Conservation (phyloP, 2,797 vertebrate species). For the Cyclopterus lumpus region DNA sequence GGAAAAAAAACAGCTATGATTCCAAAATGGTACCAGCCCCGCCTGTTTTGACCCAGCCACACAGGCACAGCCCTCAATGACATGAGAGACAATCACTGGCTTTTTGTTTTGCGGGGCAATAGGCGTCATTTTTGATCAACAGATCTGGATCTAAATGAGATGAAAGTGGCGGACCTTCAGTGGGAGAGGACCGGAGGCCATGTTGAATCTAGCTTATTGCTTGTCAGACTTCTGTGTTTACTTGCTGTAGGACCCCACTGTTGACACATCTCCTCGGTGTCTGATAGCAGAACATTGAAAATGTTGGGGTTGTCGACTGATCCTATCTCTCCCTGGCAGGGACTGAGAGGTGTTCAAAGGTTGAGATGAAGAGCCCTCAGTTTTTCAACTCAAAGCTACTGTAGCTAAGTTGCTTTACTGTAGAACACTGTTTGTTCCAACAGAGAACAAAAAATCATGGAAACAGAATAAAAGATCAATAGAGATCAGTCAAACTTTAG, state of each 20-base stretch:
- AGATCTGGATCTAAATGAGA: slow-evolving; percentile 77
- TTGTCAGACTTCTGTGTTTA: slow-evolving; percentile 80
- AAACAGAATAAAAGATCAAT: slow-evolving; percentile 51
- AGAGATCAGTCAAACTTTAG: slow-evolving; percentile 34
- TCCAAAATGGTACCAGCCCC: slow-evolving; percentile 7
- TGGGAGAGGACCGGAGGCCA: slow-evolving; percentile 57
- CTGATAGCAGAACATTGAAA: slow-evolving; percentile 84
- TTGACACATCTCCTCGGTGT: slow-evolving; percentile 82
- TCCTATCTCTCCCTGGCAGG: slow-evolving; percentile 73
- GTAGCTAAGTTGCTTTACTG: slow-evolving; percentile 31
- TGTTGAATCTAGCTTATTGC: slow-evolving; percentile 81
- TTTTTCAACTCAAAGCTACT: slow-evolving; percentile 43
- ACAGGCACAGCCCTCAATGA: slow-evolving; percentile 14
- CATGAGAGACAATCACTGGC: slow-evolving; percentile 19
- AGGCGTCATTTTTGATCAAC: slow-evolving; percentile 62
- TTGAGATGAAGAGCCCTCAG: slow-evolving; percentile 61
- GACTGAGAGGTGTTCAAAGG: slow-evolving; percentile 72
- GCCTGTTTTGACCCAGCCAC: slow-evolving; percentile 9
- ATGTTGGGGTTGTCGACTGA: slow-evolving; percentile 79
- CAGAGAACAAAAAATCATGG: slow-evolving; percentile 26
- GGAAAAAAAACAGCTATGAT: slow-evolving; percentile 13
- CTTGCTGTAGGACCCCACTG: slow-evolving; percentile 77
- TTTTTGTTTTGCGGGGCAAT: slow-evolving; percentile 31
- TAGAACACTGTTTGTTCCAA: slow-evolving; percentile 27
- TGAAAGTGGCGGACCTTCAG: slow-evolving; percentile 66